Conservation (phyloP, 2,113 vertebrate genomes). For the Ginglymostoma cirratum region DNA sequence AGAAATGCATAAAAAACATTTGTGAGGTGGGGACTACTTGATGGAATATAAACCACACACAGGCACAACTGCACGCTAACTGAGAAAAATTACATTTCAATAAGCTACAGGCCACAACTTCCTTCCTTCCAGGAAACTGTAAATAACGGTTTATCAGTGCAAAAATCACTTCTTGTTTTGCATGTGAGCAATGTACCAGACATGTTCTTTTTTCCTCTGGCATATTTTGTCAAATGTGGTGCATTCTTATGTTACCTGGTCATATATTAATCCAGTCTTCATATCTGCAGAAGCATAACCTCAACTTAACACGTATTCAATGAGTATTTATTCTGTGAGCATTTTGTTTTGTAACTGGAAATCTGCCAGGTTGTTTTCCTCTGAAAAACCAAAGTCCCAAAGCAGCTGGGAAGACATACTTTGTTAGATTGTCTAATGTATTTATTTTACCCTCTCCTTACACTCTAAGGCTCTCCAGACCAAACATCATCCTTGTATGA, state of each 20-base stretch:
- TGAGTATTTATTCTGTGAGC: not conserved
- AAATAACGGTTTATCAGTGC: constrained; percentile 42
- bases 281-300: not conserved
- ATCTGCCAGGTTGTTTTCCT: not conserved
- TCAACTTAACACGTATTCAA: not conserved
- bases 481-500: not conserved
- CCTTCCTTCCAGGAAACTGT: constrained; percentile 82
- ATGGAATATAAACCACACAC: constrained; percentile 10
- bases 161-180: constrained; percentile 22
- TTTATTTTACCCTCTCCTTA: not conserved
- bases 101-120: constrained; percentile 57
- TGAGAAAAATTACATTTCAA: constrained; percentile 46
- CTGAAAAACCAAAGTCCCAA: not conserved
- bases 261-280: not conserved
- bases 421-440: not conserved
- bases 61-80: not conserved
- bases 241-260: not conserved
- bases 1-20: constrained; percentile 42
- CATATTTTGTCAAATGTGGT: not conserved
- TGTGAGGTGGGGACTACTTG: not conserved
- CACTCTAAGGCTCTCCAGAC: not conserved
- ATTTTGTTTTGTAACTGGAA: not conserved
- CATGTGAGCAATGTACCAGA: not conserved
- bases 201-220: not conserved
- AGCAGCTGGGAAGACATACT: not conserved